These are phyloP conservation scores for Eunapius fragilis DNA, from an alignment of 37 sponge, comb jelly and placozoan genomes.

Conservation along the genomic window DNA sequence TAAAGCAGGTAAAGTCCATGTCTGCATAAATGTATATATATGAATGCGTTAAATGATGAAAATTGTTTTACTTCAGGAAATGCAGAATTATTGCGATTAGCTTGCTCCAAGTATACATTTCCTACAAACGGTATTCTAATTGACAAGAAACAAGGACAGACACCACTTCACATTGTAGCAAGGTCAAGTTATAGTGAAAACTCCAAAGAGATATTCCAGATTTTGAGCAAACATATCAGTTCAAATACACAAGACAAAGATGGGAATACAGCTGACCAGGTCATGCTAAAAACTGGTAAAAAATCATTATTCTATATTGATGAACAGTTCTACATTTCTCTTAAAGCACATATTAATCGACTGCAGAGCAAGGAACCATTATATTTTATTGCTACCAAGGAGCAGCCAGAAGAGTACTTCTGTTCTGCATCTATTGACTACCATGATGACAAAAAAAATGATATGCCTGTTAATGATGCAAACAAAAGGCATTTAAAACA, in stretches of 20 bases:
- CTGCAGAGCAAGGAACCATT: background rate
- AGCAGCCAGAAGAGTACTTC: background rate
- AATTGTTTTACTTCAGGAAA: conserved; percentile 21
- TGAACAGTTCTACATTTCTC: no score
- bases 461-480: background rate
- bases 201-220: background rate
- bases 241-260: no score
- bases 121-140: background rate
- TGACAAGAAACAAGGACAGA: conserved; percentile 14
- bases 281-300: no score
- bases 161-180: conserved; percentile 31
- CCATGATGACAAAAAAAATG: background rate
- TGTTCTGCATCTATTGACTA: background rate
- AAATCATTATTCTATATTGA: no score
- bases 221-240: no score
- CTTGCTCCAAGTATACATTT: conserved; percentile 13
- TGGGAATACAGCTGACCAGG: no score
- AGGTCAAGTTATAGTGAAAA: background rate
- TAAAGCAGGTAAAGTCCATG: no score
- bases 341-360: no score
- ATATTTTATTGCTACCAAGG: background rate
- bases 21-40: no score
- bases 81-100: conserved; percentile 4
- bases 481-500: background rate
- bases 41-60: no score